Conservation (phyloP, 2,797 vertebrate species). For the Todus mexicanus region DNA sequence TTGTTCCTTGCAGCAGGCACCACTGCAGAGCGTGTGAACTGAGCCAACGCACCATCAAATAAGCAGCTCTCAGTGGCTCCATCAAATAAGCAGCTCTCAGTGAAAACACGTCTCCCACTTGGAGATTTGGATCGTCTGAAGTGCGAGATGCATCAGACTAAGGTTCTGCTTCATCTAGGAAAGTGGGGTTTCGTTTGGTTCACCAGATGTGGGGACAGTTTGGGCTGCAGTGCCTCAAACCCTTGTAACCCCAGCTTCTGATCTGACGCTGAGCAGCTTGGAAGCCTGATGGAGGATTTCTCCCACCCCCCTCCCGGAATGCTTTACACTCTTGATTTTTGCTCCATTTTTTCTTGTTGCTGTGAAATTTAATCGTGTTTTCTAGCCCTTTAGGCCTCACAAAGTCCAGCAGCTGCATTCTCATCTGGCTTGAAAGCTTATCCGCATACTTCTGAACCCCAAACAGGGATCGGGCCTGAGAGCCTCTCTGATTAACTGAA, state of each 20-base stretch:
- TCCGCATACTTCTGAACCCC: constrained; percentile 41
- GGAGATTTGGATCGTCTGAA: background rate
- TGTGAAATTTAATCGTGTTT: constrained; percentile 80
- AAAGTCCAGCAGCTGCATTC: constrained; percentile 62
- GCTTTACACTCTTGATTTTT: constrained; percentile 32
- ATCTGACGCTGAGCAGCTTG: background rate
- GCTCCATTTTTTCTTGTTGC: constrained; percentile 59
- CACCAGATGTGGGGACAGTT: background rate
- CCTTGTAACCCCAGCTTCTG: background rate
- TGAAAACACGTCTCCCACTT: no score
- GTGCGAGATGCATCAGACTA: rapidly evolving
- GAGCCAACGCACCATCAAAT: no score
- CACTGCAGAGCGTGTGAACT: no score
- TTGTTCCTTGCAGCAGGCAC: background rate
- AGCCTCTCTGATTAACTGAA: background rate
- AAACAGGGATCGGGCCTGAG: background rate
- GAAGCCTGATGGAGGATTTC: background rate
- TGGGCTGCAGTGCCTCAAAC: background rate
- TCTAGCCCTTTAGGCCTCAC: constrained; percentile 66
- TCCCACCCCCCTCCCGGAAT: background rate
- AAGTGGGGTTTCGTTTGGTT: background rate
- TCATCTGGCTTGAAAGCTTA: constrained; percentile 62
- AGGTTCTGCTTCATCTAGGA: background rate
- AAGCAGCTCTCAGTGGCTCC: no score
- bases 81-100: no score